Base-by-base conservation (phyloP, 2,113 vertebrate genomes). In the Phrynosoma blainvillii region DNA sequence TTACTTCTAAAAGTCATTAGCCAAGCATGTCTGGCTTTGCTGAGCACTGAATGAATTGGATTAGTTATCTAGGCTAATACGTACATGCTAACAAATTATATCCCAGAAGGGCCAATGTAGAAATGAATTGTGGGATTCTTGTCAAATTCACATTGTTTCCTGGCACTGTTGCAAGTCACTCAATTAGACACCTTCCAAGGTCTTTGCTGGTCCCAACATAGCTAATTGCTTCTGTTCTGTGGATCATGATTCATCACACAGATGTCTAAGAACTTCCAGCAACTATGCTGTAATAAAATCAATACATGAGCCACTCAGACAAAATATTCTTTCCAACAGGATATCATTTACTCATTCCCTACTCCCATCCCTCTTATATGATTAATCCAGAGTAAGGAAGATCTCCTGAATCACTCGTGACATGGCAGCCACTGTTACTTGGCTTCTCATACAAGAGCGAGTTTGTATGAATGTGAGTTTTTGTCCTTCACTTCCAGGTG, bases 161-260 rank as follows among this genome's bases (percentile, higher is more conserved):
- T 96, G 96, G 96, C 93, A 84, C 94, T 84, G 92, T 90, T 92
- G 94, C 62, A 90, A 95, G 91, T 93, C 92, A 94, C 94, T 97
- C 96, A 97, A 96, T 97, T 97, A 98, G 96, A 97, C 97, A 97
- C 97, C 95, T 97, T 96, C 96, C 95, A 92, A 94, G 94, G 94
- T 91, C 93, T 95, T 96, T 96, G 93, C 91, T 93, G 94, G 88
- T 92, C 94, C 95, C 92, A 95, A 96, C 90, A 85, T 92, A 96
- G 96, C 96, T 97, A 97, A 97, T 98, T 97, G 97, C 96, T 97
- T 94, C 92, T 94, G 95, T 96, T 95, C 95, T 92, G 85, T 84
- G 71, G 90, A 83, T 92, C 66, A 91, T 97, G 96, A 97, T 96
- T 97, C 96, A 97, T 97, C 93, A 94, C 95, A 94, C 96, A 97